These are phyloP conservation scores for Melolontha melolontha DNA, from an alignment of 2,888 invertebrate genomes.

Conservation along the genomic window DNA sequence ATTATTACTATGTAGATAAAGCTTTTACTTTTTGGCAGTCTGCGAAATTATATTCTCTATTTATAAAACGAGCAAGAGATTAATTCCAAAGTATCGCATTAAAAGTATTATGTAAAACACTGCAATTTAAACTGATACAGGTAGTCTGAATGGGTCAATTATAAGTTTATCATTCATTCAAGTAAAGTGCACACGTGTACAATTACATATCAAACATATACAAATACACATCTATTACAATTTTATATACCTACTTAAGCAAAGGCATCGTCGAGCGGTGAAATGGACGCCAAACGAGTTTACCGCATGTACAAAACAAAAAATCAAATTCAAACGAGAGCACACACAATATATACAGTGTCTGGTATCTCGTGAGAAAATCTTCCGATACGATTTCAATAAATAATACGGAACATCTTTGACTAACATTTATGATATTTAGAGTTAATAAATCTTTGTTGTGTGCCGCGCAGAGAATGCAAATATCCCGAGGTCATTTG, in stretches of 20 bases:
- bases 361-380: constrained; percentile 46
- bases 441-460: constrained; percentile 46
- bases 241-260: constrained; percentile 28
- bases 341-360: constrained; percentile 9
- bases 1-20: too few species aligned
- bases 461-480: constrained; percentile 41
- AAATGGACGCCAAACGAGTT: constrained; percentile 23
- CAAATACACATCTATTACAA: constrained; percentile 31
- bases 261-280: constrained; percentile 14
- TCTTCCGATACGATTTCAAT: constrained; percentile 45
- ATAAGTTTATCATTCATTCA: too few species aligned
- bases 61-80: too few species aligned
- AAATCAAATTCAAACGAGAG: constrained; percentile 26
- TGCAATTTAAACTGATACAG: too few species aligned
- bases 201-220: constrained; percentile 17
- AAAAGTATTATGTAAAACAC: too few species aligned
- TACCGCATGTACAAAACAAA: constrained; percentile 30
- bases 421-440: constrained; percentile 46
- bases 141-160: too few species aligned
- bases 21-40: too few species aligned
- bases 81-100: too few species aligned
- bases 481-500: constrained; percentile 46
- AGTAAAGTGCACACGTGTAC: constrained; percentile 10
- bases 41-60: too few species aligned
- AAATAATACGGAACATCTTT: constrained; percentile 47